Evolutionary conservation across 2,888 invertebrate species (phyloP).

Genomic region (Trachelus troglodyta): DNA sequence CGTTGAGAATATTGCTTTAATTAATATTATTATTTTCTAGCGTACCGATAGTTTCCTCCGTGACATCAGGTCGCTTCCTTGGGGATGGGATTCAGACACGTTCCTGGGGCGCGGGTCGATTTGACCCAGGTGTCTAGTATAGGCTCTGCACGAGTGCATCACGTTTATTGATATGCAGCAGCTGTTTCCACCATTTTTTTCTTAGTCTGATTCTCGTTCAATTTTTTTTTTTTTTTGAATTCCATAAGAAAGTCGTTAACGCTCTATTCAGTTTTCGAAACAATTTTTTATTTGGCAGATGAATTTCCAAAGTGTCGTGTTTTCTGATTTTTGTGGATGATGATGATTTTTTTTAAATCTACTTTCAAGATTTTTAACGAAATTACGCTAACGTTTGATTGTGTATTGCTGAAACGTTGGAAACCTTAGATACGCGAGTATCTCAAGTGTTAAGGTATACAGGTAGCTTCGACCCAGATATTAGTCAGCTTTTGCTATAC

Average conservation of each 20-base stretch:
- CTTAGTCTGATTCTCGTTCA: neutral
- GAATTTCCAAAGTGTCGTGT: neutral
- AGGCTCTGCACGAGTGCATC: neutral
- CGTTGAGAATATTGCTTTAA: neutral
- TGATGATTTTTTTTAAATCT: neutral
- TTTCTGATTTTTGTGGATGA: neutral
- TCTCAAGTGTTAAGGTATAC: neutral
- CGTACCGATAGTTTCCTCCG: neutral
- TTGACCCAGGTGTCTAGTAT: neutral
- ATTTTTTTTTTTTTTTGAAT: neutral
- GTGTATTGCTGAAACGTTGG: neutral
- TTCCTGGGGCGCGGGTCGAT: neutral
- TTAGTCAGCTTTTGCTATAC: neutral
- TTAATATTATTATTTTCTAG: neutral
- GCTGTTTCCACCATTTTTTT: conserved; percentile 7
- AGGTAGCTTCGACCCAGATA: neutral
- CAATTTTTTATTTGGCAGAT: neutral
- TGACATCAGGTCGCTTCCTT: neutral
- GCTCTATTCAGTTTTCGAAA: neutral
- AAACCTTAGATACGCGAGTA: neutral
- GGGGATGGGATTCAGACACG: neutral
- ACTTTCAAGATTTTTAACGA: neutral
- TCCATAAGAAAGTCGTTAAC: neutral
- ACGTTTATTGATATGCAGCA: conserved; percentile 15
- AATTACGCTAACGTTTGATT: neutral